Evolutionary conservation across 2,113 vertebrate genomes (phyloP), one percentile per base, ranked within the genome.

Genomic region (Poeciliopsis retropinna): DNA sequence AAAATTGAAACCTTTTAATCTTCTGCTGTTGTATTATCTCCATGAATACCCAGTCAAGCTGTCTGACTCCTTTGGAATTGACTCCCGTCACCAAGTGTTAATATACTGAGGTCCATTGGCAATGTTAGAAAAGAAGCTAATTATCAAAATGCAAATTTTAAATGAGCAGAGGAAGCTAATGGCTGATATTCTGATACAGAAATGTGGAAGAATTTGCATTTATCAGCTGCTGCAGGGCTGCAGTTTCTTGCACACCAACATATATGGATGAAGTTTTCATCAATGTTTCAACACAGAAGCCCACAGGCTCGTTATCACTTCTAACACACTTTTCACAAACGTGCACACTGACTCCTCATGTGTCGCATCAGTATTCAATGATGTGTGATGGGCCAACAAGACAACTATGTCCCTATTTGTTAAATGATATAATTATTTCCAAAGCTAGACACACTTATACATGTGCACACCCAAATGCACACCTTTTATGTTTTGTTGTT

Each of bases 371-470:
- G 86, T 85, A 92, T 90, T 87, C 88, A 27, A 39, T 67, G 74
- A 75, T 65, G 74, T 82, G 69, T 63, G 67, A 70, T 5, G 34
- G 6, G 75, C 76, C 76, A 86, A 65, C 81, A 78, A 88, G 89
- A 88, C 75, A 74, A 87, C 79, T 90, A 83, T 88, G 89, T 91
- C 37, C 76, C 87, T 86, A 81, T 75, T 86, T 86, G 87, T 78
- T 86, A 90, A 92, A 84, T 91, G 86, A 69, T 87, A 81, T 90
- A 88, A 91, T 89, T 83, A 84, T 69, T 85, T 78, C 67, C 76
- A 74, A 84, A 82, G 67, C 82, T 68, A 72, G 72, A 70, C 83
- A 83, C 64, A 66, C 54, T 68, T 44, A 75, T 60, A 61, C 78
- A 70, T 11, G 29, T n/a, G 32, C 72, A 87, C 61, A 78, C 29